Conservation (phyloP, 2,797 vertebrate species). For the Siniperca obscura region DNA sequence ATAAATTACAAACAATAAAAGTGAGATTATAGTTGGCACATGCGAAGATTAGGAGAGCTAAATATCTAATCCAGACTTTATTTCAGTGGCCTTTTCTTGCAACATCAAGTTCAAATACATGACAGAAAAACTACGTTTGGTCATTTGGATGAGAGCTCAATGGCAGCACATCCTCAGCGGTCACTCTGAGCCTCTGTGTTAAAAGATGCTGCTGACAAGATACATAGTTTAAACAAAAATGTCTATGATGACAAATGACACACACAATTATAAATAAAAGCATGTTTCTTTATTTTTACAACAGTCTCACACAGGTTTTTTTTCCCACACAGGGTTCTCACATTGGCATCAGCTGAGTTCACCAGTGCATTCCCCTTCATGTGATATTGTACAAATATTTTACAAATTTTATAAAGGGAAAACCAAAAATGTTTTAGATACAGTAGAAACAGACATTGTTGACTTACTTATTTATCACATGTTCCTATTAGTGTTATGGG, state of each 20-base stretch:
- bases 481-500: not conserved
- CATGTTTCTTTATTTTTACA: slow-evolving; percentile 8
- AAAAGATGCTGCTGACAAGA: not conserved
- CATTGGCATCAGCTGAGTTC: not conserved
- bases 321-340: not conserved
- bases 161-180: not conserved
- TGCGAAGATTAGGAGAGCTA: not conserved
- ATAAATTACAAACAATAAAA: not conserved
- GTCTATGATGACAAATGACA: not conserved
- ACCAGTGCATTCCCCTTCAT: not conserved
- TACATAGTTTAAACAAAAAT: not conserved
- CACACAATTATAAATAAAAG: not conserved
- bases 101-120: not conserved
- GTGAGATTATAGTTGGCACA: not conserved
- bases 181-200: not conserved
- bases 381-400: not conserved
- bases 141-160: not conserved
- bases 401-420: not conserved
- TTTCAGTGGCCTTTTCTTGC: not conserved
- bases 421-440: not conserved
- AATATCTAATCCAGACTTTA: not conserved
- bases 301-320: not conserved
- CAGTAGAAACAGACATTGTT: not conserved
- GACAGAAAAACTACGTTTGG: not conserved
- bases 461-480: not conserved